Base-by-base conservation (phyloP, 2,113 vertebrate genomes). In the Coregonus clupeaformis region DNA sequence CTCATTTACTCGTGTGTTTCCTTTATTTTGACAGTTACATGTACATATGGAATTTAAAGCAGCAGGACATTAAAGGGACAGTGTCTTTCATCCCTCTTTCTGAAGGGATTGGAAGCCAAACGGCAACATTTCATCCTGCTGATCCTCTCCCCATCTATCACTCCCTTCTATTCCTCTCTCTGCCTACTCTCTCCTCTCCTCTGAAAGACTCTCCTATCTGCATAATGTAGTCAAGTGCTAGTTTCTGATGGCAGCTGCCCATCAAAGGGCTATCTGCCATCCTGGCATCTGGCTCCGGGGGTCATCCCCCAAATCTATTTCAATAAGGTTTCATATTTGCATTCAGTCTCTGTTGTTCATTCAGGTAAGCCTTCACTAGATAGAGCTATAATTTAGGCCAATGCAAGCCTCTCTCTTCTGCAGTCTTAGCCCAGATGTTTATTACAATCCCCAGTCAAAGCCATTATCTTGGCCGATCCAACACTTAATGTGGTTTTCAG, bases 321-420 rank as follows among this genome's bases (percentile, higher is more conserved):
- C 9, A 42, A 42, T 12, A 42, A 11, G 36, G 36, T 42, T 11
- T 42, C 36, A 42, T 42, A 12, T 42, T 12, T 42, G 36, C 36
- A 42, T 42, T 42, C 36, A 42, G 36, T 42, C 36, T 42, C 36
- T 42, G 36, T 42, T 42, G 36, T 42, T 42, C 36, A 42, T 42
- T 42, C 36, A 42, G 36, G 11, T 42, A 42, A 42, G 9, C 36
- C 9, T 42, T 42, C 36, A 42, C 36, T 42, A 42, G 36, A 42
- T 42, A 11, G 9, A 11, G 36, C 73, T 78, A 73, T 82, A 84
- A 86, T 86, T 82, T 82, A 84, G 85, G 85, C 84, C 80, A 78
- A 68, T 65, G 59, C 67, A 72, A 29, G 76, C 72, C 77, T 75
- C 72, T 67, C 52, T n/a, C 36, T 65, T 65, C 27, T 16, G 25